These are phyloP conservation scores for Lathamus discolor DNA, from an alignment of 2,113 vertebrate species.

Conservation along the genomic window DNA sequence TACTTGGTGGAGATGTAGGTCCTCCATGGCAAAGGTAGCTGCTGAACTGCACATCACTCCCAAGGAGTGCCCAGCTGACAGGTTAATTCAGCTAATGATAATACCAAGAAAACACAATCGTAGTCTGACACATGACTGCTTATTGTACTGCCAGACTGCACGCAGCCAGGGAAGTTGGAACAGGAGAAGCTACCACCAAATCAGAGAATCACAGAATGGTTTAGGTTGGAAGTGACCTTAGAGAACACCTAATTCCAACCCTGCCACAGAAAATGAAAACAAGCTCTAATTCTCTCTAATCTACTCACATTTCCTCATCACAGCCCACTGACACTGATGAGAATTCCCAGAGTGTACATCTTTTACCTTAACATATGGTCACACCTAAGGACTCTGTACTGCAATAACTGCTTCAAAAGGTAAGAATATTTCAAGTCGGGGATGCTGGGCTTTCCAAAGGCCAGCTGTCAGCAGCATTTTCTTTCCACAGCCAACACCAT, in stretches of 20 bases:
- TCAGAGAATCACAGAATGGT: not conserved
- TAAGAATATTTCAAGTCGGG: constrained; percentile 20
- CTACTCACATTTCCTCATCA: not conserved
- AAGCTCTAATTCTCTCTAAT: not conserved
- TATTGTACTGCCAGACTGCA: not conserved
- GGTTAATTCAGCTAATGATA: not conserved
- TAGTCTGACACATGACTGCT: not conserved
- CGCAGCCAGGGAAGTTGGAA: not conserved
- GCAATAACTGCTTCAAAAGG: not conserved
- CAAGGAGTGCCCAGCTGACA: not conserved
- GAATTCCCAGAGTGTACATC: not conserved
- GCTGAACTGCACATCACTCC: not conserved
- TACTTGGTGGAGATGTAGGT: not conserved
- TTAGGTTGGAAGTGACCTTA: not conserved
- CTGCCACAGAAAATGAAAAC: not conserved
- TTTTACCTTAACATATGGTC: not conserved
- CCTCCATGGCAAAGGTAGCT: not conserved
- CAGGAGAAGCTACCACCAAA: not conserved
- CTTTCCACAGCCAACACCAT: not conserved
- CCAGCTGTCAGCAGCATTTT: not conserved
- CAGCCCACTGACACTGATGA: not conserved
- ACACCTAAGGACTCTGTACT: not conserved
- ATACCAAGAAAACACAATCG: fast-evolving
- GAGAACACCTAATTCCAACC: not conserved
- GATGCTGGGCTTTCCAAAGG: not conserved